A percentile compares a stretch with the other conserved stretches of the same genome.
phyloP scores from a whole-genome alignment of 2,797 vertebrate species.

The Schizothorax lantsangensis region DNA sequence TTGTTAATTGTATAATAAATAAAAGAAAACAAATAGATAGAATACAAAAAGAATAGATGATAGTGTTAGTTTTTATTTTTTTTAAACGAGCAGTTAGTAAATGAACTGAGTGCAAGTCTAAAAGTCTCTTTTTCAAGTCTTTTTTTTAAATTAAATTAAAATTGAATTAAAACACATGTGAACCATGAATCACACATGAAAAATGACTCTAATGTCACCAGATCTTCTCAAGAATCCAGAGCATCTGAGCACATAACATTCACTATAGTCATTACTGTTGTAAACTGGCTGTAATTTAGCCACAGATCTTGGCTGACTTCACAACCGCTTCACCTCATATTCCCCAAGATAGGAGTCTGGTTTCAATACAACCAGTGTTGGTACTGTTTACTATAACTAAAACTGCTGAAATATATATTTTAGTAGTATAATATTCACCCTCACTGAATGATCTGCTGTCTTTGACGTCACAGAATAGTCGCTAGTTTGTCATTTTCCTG shows the following conservation, averaged over 20 bases:
- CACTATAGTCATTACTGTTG: not conserved
- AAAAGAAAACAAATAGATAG: too few relatives aligned
- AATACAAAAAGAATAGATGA: too few relatives aligned
- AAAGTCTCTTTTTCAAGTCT: too few relatives aligned
- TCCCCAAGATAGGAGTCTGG: not conserved
- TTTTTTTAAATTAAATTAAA: too few relatives aligned
- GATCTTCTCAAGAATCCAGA: not conserved
- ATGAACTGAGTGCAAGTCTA: too few relatives aligned
- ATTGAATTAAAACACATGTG: not conserved
- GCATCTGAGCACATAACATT: not conserved
- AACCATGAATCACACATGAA: not conserved
- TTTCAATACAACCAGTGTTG: not conserved
- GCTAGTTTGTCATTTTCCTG: not conserved
- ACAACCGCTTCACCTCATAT: not conserved
- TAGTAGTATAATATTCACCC: too few relatives aligned
- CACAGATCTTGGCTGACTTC: not conserved
- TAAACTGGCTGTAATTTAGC: slow-evolving; percentile 6
- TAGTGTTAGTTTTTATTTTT: too few relatives aligned
- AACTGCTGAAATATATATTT: too few relatives aligned
- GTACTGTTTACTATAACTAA: not conserved
- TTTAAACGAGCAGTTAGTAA: too few relatives aligned
- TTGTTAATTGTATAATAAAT: too few relatives aligned
- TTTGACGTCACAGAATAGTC: not conserved
- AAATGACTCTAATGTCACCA: not conserved
- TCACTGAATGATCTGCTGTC: not conserved